Percentiles rank a stretch among this genome's conserved stretches.
Evolutionary conservation across 2,888 invertebrate genomes (phyloP).

Genomic region (Lithosia quadra): DNA sequence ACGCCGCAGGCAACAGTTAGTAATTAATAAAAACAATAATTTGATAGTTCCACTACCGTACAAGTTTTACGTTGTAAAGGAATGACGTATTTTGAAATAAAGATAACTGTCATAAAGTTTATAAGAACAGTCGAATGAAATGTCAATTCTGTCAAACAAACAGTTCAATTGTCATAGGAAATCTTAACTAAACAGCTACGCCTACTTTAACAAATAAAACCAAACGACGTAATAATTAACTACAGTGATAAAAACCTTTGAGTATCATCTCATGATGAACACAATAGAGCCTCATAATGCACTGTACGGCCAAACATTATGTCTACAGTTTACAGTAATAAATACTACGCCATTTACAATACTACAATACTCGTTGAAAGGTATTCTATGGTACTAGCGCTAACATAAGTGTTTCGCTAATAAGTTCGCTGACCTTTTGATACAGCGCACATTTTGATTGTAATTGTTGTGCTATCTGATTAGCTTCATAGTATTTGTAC

Average conservation of each 20-base stretch:
- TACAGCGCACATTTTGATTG: slow-evolving; percentile 43
- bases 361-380: slow-evolving; percentile 40
- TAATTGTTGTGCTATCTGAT: slow-evolving; percentile 39
- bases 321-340: slow-evolving; percentile 56
- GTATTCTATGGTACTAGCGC: slow-evolving; percentile 60
- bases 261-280: slow-evolving; percentile 71
- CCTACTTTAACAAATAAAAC: slow-evolving; percentile 73
- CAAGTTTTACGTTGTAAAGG: no score
- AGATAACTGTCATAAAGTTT: not conserved
- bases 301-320: slow-evolving; percentile 63
- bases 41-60: no score
- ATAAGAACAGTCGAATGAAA: not conserved
- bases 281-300: slow-evolving; percentile 72
- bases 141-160: slow-evolving; percentile 4
- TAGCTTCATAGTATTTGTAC: no score
- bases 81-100: not conserved
- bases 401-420: slow-evolving; percentile 66
- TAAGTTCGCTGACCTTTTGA: slow-evolving; percentile 71
- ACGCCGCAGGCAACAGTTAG: no score
- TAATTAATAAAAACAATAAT: no score
- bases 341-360: slow-evolving; percentile 40
- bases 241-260: slow-evolving; percentile 73
- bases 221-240: slow-evolving; percentile 73
- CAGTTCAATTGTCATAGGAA: slow-evolving; percentile 34
- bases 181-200: slow-evolving; percentile 51